Conservation (phyloP, 2,113 vertebrate genomes). For the Smithornis capensis region DNA sequence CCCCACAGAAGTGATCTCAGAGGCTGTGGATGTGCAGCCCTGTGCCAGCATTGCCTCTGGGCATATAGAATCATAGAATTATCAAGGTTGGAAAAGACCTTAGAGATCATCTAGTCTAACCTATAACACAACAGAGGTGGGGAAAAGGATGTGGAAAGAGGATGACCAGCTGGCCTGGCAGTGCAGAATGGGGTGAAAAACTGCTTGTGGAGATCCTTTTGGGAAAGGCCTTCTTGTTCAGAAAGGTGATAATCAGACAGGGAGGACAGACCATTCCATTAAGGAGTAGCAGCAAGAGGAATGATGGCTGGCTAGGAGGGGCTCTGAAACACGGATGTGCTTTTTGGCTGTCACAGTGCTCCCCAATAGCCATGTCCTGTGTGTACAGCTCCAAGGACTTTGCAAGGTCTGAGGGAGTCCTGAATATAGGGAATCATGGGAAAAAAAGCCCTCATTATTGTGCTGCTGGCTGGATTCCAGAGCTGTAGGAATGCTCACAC, state of each 20-base stretch:
- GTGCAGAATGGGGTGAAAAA: background rate
- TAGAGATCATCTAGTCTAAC: too few relatives aligned
- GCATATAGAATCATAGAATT: too few relatives aligned
- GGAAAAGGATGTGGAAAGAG: too few relatives aligned
- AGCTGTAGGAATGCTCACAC: background rate
- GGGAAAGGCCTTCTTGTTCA: background rate
- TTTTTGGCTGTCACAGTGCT: background rate
- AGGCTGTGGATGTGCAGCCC: background rate
- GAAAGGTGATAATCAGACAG: background rate
- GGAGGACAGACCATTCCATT: rapidly evolving
- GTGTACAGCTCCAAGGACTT: background rate
- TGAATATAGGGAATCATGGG: background rate
- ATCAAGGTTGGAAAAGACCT: too few relatives aligned
- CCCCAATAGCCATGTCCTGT: background rate
- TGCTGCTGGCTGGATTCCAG: background rate
- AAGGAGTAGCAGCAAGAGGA: rapidly evolving
- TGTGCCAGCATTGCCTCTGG: background rate
- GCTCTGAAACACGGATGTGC: background rate
- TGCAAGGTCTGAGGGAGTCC: background rate
- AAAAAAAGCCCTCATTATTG: background rate
- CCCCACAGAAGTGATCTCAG: rapidly evolving
- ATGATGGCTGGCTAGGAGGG: background rate
- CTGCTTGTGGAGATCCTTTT: background rate
- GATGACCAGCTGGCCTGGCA: background rate
- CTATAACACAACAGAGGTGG: too few relatives aligned